phyloP scores from a whole-genome alignment of 2,888 invertebrate genomes.

The Eupithecia dodoneata region DNA sequence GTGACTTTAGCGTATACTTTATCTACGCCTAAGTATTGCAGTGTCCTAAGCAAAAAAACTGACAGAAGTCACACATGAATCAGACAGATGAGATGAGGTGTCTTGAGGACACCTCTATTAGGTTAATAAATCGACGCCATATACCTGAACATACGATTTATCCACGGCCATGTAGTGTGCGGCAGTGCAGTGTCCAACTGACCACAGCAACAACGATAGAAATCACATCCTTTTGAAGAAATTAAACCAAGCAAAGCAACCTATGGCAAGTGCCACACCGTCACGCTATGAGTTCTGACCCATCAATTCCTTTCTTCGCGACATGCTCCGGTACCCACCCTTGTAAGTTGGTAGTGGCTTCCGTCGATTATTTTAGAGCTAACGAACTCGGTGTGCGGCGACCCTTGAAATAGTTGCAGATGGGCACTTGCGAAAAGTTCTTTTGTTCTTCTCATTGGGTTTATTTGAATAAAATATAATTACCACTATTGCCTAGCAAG shows the following conservation, averaged over 20 bases:
- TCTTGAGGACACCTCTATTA: neutral
- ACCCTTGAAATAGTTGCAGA: constrained; percentile 59
- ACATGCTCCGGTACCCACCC: constrained; percentile 75
- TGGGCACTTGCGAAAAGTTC: constrained; percentile 23
- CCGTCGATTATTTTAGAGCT: constrained; percentile 69
- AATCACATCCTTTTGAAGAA: constrained; percentile 7
- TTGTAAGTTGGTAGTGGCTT: constrained; percentile 42
- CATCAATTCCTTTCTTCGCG: constrained; percentile 52
- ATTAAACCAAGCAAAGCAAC: neutral
- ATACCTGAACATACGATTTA: neutral
- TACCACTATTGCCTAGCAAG: neutral
- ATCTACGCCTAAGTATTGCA: neutral
- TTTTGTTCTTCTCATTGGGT: constrained; percentile 3
- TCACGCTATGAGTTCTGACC: constrained; percentile 38
- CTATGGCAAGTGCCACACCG: constrained; percentile 33
- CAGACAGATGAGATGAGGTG: neutral
- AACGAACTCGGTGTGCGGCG: constrained; percentile 66
- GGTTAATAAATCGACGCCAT: neutral
- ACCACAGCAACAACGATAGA: neutral
- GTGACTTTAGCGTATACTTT: neutral
- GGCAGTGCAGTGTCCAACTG: neutral
- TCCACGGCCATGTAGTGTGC: neutral
- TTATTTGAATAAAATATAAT: neutral
- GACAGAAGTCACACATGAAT: neutral
- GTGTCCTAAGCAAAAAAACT: neutral